A percentile compares a stretch with the other conserved stretches of the same genome.
These are phyloP conservation scores for Anastrepha obliqua DNA, from an alignment of 1,140 invertebrate genomes.

Conservation along the genomic window DNA sequence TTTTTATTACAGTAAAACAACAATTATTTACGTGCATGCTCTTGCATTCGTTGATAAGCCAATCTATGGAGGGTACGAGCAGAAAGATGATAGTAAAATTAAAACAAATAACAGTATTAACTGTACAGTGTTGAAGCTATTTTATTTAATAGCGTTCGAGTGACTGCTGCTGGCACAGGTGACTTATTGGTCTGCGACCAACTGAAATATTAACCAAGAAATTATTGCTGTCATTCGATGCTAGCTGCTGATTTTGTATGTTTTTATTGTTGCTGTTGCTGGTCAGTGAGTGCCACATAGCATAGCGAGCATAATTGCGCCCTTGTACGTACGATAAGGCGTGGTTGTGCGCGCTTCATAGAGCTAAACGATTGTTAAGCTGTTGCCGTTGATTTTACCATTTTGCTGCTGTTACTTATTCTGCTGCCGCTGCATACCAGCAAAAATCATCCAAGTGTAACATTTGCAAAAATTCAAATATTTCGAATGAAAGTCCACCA, in stretches of 20 bases:
- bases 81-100: neutral
- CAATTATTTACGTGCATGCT: neutral
- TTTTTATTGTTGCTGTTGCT: neutral
- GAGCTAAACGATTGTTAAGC: neutral
- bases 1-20: neutral
- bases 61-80: neutral
- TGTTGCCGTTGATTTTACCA: too few species aligned
- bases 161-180: conserved; percentile 6
- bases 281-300: neutral
- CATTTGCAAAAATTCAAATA: conserved; percentile 20
- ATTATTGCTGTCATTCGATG: neutral
- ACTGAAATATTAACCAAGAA: conserved; percentile 6
- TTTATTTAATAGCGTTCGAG: neutral
- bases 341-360: neutral
- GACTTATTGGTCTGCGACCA: conserved; percentile 22
- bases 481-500: conserved; percentile 30
- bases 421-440: neutral
- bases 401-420: too few species aligned
- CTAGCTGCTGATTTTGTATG: neutral
- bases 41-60: neutral
- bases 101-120: neutral
- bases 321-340: neutral
- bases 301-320: conserved; percentile 1
- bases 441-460: conserved; percentile 13
- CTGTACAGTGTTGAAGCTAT: too few species aligned